Evolutionary conservation across 30 jellyfish, hydroid and myxozoan species (phyloP).

Genomic region (Cassiopea xamachana): DNA sequence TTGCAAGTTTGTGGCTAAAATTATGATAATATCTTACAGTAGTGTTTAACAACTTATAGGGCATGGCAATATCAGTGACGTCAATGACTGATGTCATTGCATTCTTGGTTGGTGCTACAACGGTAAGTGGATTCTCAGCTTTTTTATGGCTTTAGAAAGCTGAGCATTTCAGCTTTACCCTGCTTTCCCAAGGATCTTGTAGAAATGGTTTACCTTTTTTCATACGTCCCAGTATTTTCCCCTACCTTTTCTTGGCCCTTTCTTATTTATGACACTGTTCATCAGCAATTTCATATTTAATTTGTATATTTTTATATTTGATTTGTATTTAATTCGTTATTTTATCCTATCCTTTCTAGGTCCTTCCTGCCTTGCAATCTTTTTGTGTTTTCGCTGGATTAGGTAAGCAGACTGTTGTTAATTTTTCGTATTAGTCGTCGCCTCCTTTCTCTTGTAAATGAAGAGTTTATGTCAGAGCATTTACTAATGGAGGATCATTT

Average conservation of each 20-base stretch:
- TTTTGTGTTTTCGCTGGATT: constrained; percentile 82
- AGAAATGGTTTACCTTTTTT: no score
- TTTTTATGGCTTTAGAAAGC: not conserved
- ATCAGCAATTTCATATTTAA: not conserved
- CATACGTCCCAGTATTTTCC: not conserved
- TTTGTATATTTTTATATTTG: not conserved
- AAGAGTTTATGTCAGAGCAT: no score
- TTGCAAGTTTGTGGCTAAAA: not conserved
- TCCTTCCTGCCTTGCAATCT: constrained; percentile 90
- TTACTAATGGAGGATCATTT: no score
- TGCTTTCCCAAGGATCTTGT: not conserved
- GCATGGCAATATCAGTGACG: constrained; percentile 87
- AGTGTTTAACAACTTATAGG: constrained; percentile 32
- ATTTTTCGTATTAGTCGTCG: no score
- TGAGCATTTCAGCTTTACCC: not conserved
- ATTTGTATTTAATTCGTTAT: not conserved
- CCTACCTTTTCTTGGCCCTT: not conserved
- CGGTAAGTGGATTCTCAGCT: constrained; percentile 35
- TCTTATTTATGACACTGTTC: no score
- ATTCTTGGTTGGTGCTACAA: constrained; percentile 89
- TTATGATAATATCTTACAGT: not conserved
- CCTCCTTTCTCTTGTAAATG: no score
- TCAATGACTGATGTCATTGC: constrained; percentile 92
- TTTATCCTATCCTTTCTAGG: constrained; percentile 20
- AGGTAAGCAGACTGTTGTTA: no score